phyloP scores from a whole-genome alignment of 1,140 invertebrate species.

The Bacillus rossius region DNA sequence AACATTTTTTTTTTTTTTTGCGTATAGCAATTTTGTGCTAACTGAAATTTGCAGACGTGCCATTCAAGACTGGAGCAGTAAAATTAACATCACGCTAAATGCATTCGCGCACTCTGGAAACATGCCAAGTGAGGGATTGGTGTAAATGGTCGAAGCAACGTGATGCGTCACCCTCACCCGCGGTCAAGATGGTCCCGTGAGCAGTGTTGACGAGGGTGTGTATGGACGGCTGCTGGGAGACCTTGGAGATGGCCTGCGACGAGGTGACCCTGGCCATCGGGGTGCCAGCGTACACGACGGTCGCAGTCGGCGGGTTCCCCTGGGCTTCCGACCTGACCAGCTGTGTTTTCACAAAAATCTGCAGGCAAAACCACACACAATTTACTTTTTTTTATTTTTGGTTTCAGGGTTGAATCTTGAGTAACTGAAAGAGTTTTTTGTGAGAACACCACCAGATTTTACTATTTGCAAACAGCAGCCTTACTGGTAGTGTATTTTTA shows the following conservation, averaged over 20 bases:
- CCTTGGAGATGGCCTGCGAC: slow-evolving; percentile 1
- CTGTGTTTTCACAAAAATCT: slow-evolving; percentile 35
- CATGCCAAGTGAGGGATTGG: no score
- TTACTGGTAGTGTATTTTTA: not conserved
- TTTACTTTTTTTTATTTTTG: no score
- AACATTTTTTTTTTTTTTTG: no score
- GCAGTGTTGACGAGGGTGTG: slow-evolving; percentile 58
- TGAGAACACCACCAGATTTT: not conserved
- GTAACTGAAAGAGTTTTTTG: not conserved
- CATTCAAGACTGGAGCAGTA: no score
- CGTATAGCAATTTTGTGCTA: no score
- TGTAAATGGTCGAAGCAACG: no score
- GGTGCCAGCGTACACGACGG: slow-evolving; percentile 10
- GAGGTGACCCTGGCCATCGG: not conserved
- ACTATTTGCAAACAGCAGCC: not conserved
- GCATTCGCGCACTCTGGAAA: no score
- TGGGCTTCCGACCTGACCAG: slow-evolving; percentile 33
- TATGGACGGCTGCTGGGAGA: slow-evolving; percentile 44
- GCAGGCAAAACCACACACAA: not conserved
- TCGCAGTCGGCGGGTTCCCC: slow-evolving; percentile 22
- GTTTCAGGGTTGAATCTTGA: no score
- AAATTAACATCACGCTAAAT: no score
- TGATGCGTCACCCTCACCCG: slow-evolving; percentile 46
- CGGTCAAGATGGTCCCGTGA: slow-evolving; percentile 55
- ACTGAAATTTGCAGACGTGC: no score